Evolutionary conservation across 2,888 invertebrate genomes (phyloP), one percentile per base, ranked within the genome.

Genomic region (Anoncus sp.): DNA sequence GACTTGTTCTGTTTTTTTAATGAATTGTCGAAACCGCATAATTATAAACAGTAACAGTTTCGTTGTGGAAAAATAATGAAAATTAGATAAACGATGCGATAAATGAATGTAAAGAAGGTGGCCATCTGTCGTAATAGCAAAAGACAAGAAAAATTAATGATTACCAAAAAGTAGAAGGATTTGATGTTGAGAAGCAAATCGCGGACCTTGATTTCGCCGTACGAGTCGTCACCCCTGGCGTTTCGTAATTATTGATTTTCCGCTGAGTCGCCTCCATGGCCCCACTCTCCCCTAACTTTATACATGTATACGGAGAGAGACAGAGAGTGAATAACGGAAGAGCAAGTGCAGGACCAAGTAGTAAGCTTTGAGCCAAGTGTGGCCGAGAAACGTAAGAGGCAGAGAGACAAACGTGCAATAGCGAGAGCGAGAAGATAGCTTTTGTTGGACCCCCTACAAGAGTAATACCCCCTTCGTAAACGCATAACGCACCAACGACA

Each of bases 191-290:
- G 16, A 20, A 55, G 53, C 24, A 31, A 49, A 45, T 20, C 22
- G 47, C 14, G 87, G 87, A 87, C 88, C 89, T 90, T 90, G 89
- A 91, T 91, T 91, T 90, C 85, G 84, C 86, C 88, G 88, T 90
- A 90, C 89, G 90, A 90, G 89, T 90, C 91, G 91, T 90, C 91
- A 85, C 88, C 89, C 90, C 75, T 90, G 85, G 88, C 86, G 88
- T 76, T 76, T 88, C 85, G 90, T 90, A 91, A 91, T 91, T 91
- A 91, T 91, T 91, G 91, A 91, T 91, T 91, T 91, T 91, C 90
- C 85, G 85, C 43, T 51, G 77, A 70, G 70, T 67, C 66, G 69
- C 59, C 27, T 51, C 80, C 84, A 86, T 88, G 85, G 85, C 85
- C 88, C 87, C 88, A 89, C 88, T 90, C 79, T 79, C 89, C 90